phyloP scores from a whole-genome alignment of 2,888 invertebrate species.

The Xylota segnis region DNA sequence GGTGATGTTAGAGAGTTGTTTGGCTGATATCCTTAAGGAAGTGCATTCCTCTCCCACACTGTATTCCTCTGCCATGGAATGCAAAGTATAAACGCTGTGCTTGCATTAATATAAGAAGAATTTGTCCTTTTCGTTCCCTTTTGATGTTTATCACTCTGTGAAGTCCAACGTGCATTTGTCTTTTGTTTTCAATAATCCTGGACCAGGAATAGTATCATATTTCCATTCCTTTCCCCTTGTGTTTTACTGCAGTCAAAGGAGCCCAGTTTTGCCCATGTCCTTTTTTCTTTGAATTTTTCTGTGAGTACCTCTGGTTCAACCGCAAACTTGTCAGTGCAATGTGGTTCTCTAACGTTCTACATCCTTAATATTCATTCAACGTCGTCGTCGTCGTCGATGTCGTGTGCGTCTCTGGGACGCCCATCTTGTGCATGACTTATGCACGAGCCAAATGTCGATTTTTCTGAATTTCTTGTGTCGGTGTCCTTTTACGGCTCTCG shows the following conservation, averaged over 20 bases:
- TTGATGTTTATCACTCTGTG: constrained; percentile 11
- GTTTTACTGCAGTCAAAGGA: constrained; percentile 10
- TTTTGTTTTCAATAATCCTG: constrained; percentile 32
- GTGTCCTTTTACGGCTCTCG: constrained; percentile 7
- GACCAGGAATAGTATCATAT: constrained; percentile 4
- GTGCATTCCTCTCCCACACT: not conserved
- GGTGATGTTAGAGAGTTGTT: constrained; percentile 10
- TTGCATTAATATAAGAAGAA: constrained; percentile 31
- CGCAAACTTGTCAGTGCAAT: constrained; percentile 59
- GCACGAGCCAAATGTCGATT: constrained; percentile 62
- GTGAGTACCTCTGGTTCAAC: constrained; percentile 15
- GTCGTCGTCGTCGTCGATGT: not conserved
- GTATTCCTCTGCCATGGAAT: no score
- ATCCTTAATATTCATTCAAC: constrained; percentile 29
- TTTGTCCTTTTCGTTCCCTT: not conserved
- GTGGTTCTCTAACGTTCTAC: constrained; percentile 26
- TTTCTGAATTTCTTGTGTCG: not conserved
- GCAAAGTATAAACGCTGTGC: constrained; percentile 26
- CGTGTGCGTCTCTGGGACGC: constrained; percentile 45
- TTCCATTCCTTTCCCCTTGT: not conserved
- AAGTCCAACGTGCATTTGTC: not conserved
- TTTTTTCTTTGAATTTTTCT: constrained; percentile 7
- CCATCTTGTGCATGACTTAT: constrained; percentile 59
- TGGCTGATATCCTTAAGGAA: constrained; percentile 30
- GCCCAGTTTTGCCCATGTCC: constrained; percentile 15